phyloP scores from a whole-genome alignment of 2,113 vertebrate species.

The Perccottus glenii region DNA sequence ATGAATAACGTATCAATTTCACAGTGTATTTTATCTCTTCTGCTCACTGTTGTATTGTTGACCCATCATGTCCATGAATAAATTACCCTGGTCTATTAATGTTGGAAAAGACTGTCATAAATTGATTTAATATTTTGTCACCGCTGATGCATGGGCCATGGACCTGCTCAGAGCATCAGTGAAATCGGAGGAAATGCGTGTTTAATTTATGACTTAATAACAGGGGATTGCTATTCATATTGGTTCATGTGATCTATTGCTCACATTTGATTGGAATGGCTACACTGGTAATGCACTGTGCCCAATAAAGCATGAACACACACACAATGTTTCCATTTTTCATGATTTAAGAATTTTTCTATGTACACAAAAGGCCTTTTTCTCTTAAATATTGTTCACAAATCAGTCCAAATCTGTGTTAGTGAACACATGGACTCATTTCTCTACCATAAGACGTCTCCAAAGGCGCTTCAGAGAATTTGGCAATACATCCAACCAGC shows the following conservation, averaged over 20 bases:
- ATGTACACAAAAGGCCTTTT: too few relatives aligned
- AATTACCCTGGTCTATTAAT: conserved; percentile 29
- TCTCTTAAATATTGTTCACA: too few relatives aligned
- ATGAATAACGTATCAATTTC: too few relatives aligned
- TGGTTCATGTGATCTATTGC: conserved; percentile 57
- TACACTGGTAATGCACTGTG: conserved; percentile 6
- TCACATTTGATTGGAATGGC: conserved; percentile 43
- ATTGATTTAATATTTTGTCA: conserved; percentile 59
- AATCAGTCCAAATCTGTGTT: too few relatives aligned
- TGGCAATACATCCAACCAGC: too few relatives aligned
- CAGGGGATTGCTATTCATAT: conserved; percentile 52
- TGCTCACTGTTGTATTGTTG: conserved; percentile 2
- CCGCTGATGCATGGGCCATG: conserved; percentile 46
- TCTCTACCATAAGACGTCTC: too few relatives aligned
- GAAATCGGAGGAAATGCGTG: conserved; percentile 50
- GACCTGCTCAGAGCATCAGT: conserved; percentile 33
- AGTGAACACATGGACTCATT: too few relatives aligned
- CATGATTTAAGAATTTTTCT: too few relatives aligned
- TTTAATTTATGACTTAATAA: conserved; percentile 68
- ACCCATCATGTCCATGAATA: conserved; percentile 32
- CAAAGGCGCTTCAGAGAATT: too few relatives aligned
- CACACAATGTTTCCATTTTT: too few relatives aligned
- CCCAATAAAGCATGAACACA: conserved; percentile 21
- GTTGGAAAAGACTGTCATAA: conserved; percentile 22
- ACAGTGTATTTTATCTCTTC: background rate